A percentile compares a stretch with the other conserved stretches of the same genome.
These are phyloP conservation scores for Drosophila lowei DNA, from an alignment of 1,140 invertebrate species.

Conservation along the genomic window DNA sequence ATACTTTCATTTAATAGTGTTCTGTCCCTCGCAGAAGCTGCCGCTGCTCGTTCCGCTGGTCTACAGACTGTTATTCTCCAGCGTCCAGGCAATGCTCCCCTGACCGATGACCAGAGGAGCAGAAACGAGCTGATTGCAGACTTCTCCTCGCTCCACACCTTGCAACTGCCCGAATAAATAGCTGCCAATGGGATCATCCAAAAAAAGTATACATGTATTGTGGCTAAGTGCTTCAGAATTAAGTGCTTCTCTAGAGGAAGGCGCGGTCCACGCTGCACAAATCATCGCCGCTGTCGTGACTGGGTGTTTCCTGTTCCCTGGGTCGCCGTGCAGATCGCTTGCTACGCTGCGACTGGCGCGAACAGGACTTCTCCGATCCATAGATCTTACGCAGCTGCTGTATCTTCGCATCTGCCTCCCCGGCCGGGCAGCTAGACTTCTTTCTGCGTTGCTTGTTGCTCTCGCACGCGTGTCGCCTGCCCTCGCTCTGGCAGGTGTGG, in stretches of 20 bases:
- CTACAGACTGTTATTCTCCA: conserved; percentile 87
- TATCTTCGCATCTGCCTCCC: conserved; percentile 51
- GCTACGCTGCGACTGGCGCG: conserved; percentile 62
- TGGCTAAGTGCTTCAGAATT: conserved; percentile 25
- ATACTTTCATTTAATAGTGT: not conserved
- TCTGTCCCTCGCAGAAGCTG: conserved; percentile 86
- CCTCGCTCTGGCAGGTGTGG: conserved; percentile 70
- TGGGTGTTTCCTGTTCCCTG: conserved; percentile 45
- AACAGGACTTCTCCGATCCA: conserved; percentile 60
- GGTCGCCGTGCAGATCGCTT: conserved; percentile 35
- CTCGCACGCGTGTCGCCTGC: conserved; percentile 60
- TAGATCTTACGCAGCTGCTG: conserved; percentile 76
- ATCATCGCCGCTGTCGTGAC: conserved; percentile 75
- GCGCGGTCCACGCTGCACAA: conserved; percentile 77
- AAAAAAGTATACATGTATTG: conserved; percentile 43
- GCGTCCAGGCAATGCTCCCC: conserved; percentile 89
- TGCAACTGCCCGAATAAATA: conserved; percentile 12
- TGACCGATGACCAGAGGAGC: conserved; percentile 74
- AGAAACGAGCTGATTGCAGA: conserved; percentile 30
- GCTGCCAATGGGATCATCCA: conserved; percentile 5
- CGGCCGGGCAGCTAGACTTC: conserved; percentile 49
- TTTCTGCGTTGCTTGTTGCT: conserved; percentile 53
- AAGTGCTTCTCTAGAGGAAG: conserved; percentile 58
- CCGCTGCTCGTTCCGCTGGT: conserved; percentile 90
- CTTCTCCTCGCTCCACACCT: conserved; percentile 10